Evolutionary conservation across 2,888 invertebrate species (phyloP).

Genomic region (Tenthredo notha): DNA sequence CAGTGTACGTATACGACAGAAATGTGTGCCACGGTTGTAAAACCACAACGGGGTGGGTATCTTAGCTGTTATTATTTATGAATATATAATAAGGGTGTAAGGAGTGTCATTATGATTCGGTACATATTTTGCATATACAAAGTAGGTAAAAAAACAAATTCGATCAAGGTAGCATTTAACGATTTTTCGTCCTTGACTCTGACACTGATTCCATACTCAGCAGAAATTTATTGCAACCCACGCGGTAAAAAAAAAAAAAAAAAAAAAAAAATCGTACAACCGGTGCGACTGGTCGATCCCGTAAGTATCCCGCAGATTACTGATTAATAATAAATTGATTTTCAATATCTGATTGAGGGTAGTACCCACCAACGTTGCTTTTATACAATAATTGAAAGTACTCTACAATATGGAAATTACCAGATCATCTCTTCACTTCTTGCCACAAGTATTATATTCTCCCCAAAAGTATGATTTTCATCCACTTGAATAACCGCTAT

Average conservation of each 20-base stretch:
- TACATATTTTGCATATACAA: background rate
- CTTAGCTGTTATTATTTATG: background rate
- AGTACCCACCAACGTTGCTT: background rate
- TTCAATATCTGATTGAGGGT: background rate
- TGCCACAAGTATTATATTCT: background rate
- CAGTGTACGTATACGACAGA: background rate
- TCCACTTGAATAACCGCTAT: background rate
- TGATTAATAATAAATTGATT: background rate
- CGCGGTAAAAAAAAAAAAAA: background rate
- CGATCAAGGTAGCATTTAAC: conserved; percentile 23
- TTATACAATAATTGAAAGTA: background rate
- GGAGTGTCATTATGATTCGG: background rate
- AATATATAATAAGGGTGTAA: background rate
- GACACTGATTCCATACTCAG: conserved; percentile 27
- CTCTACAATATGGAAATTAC: background rate
- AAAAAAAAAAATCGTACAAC: conserved; percentile 19
- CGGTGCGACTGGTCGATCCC: conserved; percentile 36
- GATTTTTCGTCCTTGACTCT: conserved; percentile 37
- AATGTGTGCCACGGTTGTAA: background rate
- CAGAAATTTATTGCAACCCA: conserved; percentile 25
- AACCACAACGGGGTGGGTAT: background rate
- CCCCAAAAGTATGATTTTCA: background rate
- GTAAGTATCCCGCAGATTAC: conserved; percentile 4
- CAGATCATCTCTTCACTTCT: background rate
- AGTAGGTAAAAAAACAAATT: background rate